Evolutionary conservation across 2,888 invertebrate genomes (phyloP), one percentile per base, ranked within the genome.

Genomic region (Calliphora vomitoria): DNA sequence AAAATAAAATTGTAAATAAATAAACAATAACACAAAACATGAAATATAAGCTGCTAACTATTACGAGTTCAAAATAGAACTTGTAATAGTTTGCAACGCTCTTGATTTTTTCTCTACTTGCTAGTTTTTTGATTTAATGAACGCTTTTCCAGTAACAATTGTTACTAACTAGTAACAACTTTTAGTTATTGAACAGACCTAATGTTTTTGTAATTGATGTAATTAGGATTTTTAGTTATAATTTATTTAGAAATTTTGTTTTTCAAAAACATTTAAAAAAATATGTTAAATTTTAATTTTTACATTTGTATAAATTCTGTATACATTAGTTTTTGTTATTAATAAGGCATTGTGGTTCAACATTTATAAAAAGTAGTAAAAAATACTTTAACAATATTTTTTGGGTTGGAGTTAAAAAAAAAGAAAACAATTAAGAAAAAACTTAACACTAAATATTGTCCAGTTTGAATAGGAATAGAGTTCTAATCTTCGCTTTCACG

Each of bases 401-500:
- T 35, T 75, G 5, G 38, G 11, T 18, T 38, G 8, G n/a, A 62
- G 13, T 62, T 41, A 8, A 74, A 60, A 35, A 15, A 71, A 47
- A 44, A 66, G 1, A 3, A 10, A 31, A 66, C 15, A 25, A 44
- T n/a, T n/a, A 5, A 41, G 20, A 75, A 62, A 75, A 62, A 75
- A 85, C 74, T 81, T 69, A 81, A 71, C 44, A 81, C 66, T 50
- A 75, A 69, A 62, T 75, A 85, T 71, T 38, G 50, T 31, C 75
- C 75, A 71, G 38, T 76, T 55, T 41, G 50, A 25, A 50, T 47
- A 44, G 41, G 58, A 55, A 60, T 25, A 64, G 6, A 55, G 10
- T 3, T n/a, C 66, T 74, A 78, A 78, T 81, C 82, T 0, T 82
- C 85, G 35, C 68, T 66, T 82, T 87, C 87, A n/a, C 79, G 20